Evolutionary conservation across 2,113 vertebrate species (phyloP).

Genomic region (Actenoides lindsayi): DNA sequence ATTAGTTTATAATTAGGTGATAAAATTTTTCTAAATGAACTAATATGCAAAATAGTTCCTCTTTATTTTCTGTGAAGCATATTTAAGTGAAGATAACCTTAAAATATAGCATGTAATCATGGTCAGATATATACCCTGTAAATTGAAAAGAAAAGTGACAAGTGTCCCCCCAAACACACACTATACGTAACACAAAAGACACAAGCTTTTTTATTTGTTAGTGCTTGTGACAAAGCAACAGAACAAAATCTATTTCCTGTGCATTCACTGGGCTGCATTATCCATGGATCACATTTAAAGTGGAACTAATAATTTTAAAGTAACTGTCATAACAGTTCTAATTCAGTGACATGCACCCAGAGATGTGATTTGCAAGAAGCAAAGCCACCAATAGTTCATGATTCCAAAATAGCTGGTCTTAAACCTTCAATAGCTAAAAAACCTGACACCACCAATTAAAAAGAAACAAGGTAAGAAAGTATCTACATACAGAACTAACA

Average conservation of each 20-base stretch:
- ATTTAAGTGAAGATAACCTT: neutral
- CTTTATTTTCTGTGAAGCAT: neutral
- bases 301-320: conserved; percentile 36
- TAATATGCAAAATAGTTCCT: neutral
- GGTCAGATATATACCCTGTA: neutral
- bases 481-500: conserved; percentile 45
- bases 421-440: neutral
- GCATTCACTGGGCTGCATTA: neutral
- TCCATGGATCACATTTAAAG: neutral
- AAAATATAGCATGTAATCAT: neutral
- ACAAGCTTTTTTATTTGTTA: neutral
- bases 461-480: conserved; percentile 17
- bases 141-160: neutral
- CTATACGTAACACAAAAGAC: neutral
- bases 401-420: conserved; percentile 38
- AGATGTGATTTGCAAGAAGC: neutral
- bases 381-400: neutral
- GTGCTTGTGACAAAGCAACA: neutral
- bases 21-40: neutral
- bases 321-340: neutral
- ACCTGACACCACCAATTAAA: neutral
- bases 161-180: no score
- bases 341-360: neutral
- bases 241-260: neutral
- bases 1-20: neutral